These are phyloP conservation scores for Myotis davidii DNA, from an alignment of 2,113 vertebrate genomes.

Conservation along the genomic window DNA sequence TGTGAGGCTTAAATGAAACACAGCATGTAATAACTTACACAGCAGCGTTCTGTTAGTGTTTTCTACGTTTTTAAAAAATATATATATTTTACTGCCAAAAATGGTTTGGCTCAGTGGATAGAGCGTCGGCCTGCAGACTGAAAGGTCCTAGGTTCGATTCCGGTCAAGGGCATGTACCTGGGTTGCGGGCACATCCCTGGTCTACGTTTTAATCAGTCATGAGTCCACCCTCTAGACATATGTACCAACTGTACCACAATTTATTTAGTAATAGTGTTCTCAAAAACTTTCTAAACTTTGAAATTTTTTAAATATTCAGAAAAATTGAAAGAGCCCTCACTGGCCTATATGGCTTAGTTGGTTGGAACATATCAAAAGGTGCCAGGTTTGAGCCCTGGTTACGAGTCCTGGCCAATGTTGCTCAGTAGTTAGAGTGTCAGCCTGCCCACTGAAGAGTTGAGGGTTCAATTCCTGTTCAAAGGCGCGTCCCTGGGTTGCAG, in stretches of 20 bases:
- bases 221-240: not conserved
- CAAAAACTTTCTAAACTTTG: not conserved
- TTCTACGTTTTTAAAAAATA: not conserved
- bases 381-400: not conserved
- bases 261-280: not conserved
- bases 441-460: too few species aligned
- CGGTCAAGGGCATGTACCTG: too few species aligned
- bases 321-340: not conserved
- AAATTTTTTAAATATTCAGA: not conserved
- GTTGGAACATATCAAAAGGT: not conserved
- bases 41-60: not conserved
- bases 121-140: too few species aligned
- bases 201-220: not conserved
- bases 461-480: too few species aligned
- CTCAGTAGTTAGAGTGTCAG: too few species aligned
- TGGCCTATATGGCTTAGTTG: not conserved
- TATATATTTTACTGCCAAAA: too few species aligned
- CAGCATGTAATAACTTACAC: not conserved
- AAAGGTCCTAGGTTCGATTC: too few species aligned
- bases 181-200: too few species aligned
- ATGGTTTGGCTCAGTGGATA: too few species aligned
- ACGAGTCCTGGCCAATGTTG: too few species aligned
- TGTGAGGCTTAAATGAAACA: not conserved
- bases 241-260: not conserved
- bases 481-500: too few species aligned